Conservation (phyloP, 2,888 invertebrate genomes). For the Petrolisthes manimaculis region DNA sequence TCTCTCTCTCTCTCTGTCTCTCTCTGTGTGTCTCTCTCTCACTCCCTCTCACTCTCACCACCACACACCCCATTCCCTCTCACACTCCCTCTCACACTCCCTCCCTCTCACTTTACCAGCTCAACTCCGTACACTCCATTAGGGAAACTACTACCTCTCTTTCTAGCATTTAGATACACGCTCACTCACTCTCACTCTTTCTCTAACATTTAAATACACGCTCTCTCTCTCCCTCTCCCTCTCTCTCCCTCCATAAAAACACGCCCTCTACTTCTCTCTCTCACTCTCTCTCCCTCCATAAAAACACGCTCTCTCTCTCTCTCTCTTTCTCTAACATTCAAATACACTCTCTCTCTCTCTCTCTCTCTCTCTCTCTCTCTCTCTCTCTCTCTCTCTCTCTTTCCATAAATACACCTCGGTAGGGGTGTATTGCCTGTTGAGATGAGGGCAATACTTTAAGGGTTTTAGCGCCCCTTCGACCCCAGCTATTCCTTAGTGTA, state of each 20-base stretch:
- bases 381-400: not conserved
- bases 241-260: not conserved
- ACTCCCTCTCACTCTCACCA: constrained; percentile 23
- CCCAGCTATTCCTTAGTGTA: too few species aligned
- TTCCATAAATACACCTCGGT: too few species aligned
- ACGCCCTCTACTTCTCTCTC: not conserved
- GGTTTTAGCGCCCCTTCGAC: too few species aligned
- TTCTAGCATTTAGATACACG: not conserved
- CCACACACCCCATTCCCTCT: too few species aligned
- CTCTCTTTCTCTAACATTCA: constrained; percentile 6
- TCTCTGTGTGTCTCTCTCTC: constrained; percentile 25
- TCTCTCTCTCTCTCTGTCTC: constrained; percentile 37
- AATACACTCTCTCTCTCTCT: not conserved
- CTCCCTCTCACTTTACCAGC: too few species aligned
- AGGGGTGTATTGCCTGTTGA: too few species aligned
- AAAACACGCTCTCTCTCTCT: constrained; percentile 29
- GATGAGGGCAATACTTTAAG: too few species aligned
- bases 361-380: not conserved
- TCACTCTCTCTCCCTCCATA: constrained; percentile 21
- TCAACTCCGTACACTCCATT: too few species aligned
- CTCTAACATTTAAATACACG: not conserved
- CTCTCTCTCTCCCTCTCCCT: not conserved
- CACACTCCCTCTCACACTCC: too few species aligned
- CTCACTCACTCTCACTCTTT: not conserved
- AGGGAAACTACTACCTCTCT: not conserved